phyloP scores from a whole-genome alignment of 2,113 vertebrate species.

The Urocynchramus pylzowi region DNA sequence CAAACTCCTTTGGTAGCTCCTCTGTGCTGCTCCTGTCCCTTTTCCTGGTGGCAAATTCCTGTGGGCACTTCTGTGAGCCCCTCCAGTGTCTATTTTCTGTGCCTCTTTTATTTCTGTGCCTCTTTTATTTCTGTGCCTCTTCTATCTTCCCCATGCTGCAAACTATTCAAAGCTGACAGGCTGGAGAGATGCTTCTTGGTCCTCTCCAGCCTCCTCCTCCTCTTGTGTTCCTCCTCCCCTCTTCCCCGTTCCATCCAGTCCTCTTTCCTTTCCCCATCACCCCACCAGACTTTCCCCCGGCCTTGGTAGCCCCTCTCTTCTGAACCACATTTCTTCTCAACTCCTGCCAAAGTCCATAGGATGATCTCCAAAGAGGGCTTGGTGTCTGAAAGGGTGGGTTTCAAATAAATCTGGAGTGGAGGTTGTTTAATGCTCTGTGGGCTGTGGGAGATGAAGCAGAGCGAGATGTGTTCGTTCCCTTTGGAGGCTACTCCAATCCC shows the following conservation, averaged over 20 bases:
- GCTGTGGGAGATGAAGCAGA: not conserved
- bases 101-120: not conserved
- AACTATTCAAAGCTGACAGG: not conserved
- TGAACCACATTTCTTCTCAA: not conserved
- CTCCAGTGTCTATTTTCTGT: not conserved
- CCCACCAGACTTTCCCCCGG: not conserved
- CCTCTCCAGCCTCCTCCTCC: not conserved
- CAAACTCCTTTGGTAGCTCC: not conserved
- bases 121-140: not conserved
- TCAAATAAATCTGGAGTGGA: not conserved
- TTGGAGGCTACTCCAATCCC: not conserved
- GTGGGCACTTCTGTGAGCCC: not conserved
- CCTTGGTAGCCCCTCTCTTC: not conserved
- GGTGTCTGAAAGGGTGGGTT: not conserved
- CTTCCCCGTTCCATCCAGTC: not conserved
- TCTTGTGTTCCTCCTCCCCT: not conserved
- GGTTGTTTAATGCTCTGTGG: not conserved
- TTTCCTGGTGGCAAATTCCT: not conserved
- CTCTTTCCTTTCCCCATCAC: not conserved
- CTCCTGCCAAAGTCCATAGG: not conserved
- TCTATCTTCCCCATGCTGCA: not conserved
- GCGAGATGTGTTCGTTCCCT: not conserved
- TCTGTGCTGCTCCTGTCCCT: accelerated
- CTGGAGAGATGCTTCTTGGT: not conserved
- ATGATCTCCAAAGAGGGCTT: not conserved